Evolutionary conservation across 2,888 invertebrate genomes (phyloP).

Genomic region (Oligia fasciuncula): DNA sequence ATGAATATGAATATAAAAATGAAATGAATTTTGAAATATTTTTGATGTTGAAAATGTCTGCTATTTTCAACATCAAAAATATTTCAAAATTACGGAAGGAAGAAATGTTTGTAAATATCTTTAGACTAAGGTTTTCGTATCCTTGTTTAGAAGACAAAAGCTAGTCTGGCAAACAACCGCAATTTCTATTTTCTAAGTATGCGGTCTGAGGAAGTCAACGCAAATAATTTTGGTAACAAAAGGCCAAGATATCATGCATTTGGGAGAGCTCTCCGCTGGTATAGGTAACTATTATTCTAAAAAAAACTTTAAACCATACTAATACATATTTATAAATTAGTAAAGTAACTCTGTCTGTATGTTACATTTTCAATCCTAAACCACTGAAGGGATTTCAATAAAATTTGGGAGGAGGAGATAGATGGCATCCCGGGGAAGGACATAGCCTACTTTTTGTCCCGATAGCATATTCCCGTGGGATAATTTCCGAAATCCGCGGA

Average conservation of each 20-base stretch:
- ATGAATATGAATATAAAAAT: not conserved
- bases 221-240: conserved; percentile 15
- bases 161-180: conserved; percentile 6
- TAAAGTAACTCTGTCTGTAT: not conserved
- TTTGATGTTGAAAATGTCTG: no score
- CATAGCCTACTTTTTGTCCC: not conserved
- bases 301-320: not conserved
- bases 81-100: conserved; percentile 15
- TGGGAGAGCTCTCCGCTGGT: not conserved
- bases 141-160: conserved; percentile 25
- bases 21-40: no score
- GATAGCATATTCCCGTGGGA: not conserved
- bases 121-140: not conserved
- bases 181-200: conserved; percentile 33
- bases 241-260: conserved; percentile 10
- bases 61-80: not conserved
- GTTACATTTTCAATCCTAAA: not conserved
- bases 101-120: conserved; percentile 21
- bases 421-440: not conserved
- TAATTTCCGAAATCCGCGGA: not conserved
- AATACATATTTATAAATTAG: not conserved
- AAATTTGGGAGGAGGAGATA: not conserved
- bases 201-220: conserved; percentile 20
- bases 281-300: not conserved
- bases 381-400: not conserved